Evolutionary conservation across 1,140 invertebrate genomes (phyloP).

Genomic region (Lethocerus indicus): DNA sequence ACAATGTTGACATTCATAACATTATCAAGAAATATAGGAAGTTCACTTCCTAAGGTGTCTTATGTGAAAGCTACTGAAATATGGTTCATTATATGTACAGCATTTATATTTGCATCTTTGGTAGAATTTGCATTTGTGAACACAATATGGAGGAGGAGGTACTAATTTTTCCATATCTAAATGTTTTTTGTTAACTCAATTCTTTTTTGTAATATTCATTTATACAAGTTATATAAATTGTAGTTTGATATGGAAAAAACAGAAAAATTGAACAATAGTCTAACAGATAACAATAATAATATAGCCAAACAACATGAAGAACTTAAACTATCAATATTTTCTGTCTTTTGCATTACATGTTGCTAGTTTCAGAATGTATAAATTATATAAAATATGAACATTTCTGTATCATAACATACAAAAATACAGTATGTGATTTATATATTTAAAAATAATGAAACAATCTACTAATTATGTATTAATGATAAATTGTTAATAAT

Average conservation of each 20-base stretch:
- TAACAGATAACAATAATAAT: background rate
- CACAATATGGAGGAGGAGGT: constrained; percentile 70
- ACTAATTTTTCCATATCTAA: too few species aligned
- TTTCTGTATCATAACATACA: too few species aligned
- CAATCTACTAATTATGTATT: background rate
- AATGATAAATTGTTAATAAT: background rate
- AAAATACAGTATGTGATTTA: too few species aligned
- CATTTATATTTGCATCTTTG: constrained; percentile 69
- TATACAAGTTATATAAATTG: too few species aligned
- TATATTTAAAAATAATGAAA: too few species aligned
- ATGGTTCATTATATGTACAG: constrained; percentile 72
- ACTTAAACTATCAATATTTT: background rate
- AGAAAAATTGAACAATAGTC: too few species aligned
- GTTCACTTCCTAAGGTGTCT: constrained; percentile 70
- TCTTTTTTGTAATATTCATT: too few species aligned
- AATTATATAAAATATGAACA: too few species aligned
- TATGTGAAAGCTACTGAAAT: constrained; percentile 83
- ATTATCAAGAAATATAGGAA: constrained; percentile 60
- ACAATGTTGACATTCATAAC: constrained; percentile 78
- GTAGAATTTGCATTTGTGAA: constrained; percentile 84
- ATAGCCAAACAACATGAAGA: background rate
- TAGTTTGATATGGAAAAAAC: too few species aligned
- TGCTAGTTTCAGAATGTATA: too few species aligned
- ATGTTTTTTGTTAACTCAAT: too few species aligned
- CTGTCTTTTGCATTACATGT: background rate